These are phyloP conservation scores for Amiota minor DNA, from an alignment of 2,888 invertebrate genomes.

Conservation along the genomic window DNA sequence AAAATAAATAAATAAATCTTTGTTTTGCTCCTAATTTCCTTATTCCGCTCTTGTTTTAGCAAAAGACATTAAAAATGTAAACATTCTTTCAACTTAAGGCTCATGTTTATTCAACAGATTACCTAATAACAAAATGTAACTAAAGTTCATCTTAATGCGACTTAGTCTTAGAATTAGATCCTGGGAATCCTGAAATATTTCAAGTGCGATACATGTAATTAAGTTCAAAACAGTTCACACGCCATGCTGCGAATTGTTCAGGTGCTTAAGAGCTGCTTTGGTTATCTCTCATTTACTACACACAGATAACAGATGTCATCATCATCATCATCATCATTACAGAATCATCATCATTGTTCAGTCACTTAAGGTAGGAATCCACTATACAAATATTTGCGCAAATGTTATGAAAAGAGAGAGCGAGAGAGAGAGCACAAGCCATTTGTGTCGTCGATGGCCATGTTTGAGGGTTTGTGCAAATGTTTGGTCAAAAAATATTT, in stretches of 20 bases:
- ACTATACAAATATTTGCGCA: no score
- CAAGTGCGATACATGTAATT: neutral
- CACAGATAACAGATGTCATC: slow-evolving; percentile 57
- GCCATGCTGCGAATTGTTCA: slow-evolving; percentile 24
- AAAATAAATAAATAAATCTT: no score
- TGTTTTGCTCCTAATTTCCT: slow-evolving; percentile 45
- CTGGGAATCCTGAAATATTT: neutral
- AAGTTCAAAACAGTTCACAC: neutral
- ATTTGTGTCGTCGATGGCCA: no score
- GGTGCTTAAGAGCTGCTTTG: no score
- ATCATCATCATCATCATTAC: slow-evolving; percentile 34
- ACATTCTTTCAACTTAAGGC: no score
- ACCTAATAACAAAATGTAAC: neutral
- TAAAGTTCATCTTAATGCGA: neutral
- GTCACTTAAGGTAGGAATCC: no score
- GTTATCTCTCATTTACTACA: slow-evolving; percentile 32
- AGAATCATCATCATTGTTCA: no score
- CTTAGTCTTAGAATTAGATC: neutral
- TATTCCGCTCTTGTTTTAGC: neutral
- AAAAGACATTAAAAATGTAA: no score
- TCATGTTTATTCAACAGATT: slow-evolving; percentile 15
- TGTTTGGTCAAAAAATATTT: no score
- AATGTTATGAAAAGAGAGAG: no score
- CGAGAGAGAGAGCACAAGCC: no score
- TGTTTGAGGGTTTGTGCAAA: no score